These are phyloP conservation scores for Odontophorus gujanensis DNA, from an alignment of 2,113 vertebrate species.

Conservation along the genomic window DNA sequence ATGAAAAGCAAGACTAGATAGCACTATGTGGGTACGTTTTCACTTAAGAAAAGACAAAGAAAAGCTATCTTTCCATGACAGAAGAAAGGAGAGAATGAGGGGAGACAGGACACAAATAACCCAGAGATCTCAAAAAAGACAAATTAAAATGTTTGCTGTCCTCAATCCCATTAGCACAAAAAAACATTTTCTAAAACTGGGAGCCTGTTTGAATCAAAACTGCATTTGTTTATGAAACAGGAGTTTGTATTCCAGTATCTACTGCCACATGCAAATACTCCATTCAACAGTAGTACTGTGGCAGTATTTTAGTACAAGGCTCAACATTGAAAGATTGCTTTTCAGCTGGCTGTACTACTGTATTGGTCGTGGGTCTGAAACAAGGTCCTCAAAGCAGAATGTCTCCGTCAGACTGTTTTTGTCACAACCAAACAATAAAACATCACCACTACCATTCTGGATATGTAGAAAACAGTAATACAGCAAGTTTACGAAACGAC, in stretches of 20 bases:
- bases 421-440: accelerated
- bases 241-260: background rate
- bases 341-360: background rate
- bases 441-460: background rate
- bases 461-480: background rate
- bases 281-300: background rate
- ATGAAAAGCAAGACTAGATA: background rate
- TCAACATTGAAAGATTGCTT: background rate
- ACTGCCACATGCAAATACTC: background rate
- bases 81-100: background rate
- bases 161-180: background rate
- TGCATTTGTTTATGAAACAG: slow-evolving; percentile 23
- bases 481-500: background rate
- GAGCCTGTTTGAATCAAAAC: background rate
- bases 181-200: background rate
- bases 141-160: background rate
- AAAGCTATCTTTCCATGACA: background rate
- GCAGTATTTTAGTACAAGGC: background rate
- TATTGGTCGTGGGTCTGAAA: background rate
- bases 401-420: background rate
- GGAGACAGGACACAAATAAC: background rate
- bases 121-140: background rate
- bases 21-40: background rate
- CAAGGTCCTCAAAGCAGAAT: background rate
- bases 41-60: background rate